Percentiles rank a stretch among this genome's conserved stretches.
Evolutionary conservation across 2,113 vertebrate genomes (phyloP).

Genomic region (Daphoenositta chrysoptera): DNA sequence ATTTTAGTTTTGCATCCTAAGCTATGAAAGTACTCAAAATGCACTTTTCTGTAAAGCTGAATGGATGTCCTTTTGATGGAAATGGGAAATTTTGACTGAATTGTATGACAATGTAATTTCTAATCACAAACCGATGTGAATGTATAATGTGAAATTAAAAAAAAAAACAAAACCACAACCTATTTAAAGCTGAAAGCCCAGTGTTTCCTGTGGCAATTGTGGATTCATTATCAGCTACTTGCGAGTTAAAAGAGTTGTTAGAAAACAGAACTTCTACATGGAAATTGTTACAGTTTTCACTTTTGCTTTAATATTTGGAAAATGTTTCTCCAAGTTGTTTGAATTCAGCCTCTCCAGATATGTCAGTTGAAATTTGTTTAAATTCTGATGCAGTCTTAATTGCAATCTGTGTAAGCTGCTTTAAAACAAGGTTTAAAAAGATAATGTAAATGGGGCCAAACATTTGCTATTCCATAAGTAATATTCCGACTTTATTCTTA

Average conservation of each 20-base stretch:
- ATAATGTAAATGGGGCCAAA: neutral
- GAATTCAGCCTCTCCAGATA: neutral
- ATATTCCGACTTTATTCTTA: neutral
- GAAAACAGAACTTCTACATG: neutral
- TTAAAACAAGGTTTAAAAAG: neutral
- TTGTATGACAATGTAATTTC: neutral
- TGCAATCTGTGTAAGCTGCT: neutral
- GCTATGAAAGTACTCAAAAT: neutral
- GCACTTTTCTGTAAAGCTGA: neutral
- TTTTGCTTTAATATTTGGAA: neutral
- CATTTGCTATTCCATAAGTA: neutral
- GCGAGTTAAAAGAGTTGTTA: neutral
- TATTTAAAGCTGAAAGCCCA: neutral
- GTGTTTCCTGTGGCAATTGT: neutral
- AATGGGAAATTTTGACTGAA: neutral
- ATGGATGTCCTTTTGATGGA: neutral
- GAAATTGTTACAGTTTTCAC: neutral
- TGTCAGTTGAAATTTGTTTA: neutral
- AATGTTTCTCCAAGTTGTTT: neutral
- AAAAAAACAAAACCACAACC: neutral
- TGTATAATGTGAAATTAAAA: accelerated
- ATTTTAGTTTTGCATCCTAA: neutral
- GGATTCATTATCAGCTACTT: neutral
- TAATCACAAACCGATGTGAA: accelerated
- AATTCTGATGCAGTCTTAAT: neutral